phyloP scores from a whole-genome alignment of 92 coral and sea anemone species.

The Epizoanthus illoricatus region DNA sequence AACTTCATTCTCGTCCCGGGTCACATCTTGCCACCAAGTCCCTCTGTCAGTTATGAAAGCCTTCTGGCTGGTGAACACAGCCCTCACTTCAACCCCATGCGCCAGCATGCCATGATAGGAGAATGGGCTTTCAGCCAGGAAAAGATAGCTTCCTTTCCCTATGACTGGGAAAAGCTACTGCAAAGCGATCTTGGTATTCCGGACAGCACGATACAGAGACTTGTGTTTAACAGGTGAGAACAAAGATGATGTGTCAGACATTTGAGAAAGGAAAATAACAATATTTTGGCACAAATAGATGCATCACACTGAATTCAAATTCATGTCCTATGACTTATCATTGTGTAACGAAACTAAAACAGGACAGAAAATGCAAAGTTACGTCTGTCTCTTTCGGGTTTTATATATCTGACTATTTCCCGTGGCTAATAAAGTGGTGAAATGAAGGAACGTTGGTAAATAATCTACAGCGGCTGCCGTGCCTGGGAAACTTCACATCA shows the following conservation, averaged over 20 bases:
- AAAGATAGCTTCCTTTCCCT: slow-evolving; percentile 87
- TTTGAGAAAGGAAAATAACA: too few species aligned
- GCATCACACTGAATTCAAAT: too few species aligned
- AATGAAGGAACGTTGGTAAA: too few species aligned
- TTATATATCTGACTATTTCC: too few species aligned
- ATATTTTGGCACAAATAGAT: too few species aligned
- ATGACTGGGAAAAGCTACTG: slow-evolving; percentile 81
- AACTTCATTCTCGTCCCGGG: slow-evolving; percentile 83
- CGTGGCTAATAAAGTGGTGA: too few species aligned
- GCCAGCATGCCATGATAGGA: slow-evolving; percentile 78
- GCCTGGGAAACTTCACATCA: too few species aligned
- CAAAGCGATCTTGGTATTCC: slow-evolving; percentile 74
- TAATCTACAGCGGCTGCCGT: too few species aligned
- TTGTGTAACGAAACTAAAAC: too few species aligned
- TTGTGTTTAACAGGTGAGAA: slow-evolving; percentile 72
- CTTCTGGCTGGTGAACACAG: slow-evolving; percentile 40
- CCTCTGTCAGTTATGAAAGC: slow-evolving; percentile 36
- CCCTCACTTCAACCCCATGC: slow-evolving; percentile 64
- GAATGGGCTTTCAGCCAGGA: slow-evolving; percentile 87
- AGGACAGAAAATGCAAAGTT: too few species aligned
- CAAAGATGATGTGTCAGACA: neutral
- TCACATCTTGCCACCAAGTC: slow-evolving; percentile 80
- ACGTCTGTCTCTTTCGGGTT: too few species aligned
- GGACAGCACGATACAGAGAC: slow-evolving; percentile 66
- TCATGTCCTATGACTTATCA: too few species aligned